phyloP scores from a whole-genome alignment of 64 coral and sea anemone genomes.

The Pachyseris speciosa region DNA sequence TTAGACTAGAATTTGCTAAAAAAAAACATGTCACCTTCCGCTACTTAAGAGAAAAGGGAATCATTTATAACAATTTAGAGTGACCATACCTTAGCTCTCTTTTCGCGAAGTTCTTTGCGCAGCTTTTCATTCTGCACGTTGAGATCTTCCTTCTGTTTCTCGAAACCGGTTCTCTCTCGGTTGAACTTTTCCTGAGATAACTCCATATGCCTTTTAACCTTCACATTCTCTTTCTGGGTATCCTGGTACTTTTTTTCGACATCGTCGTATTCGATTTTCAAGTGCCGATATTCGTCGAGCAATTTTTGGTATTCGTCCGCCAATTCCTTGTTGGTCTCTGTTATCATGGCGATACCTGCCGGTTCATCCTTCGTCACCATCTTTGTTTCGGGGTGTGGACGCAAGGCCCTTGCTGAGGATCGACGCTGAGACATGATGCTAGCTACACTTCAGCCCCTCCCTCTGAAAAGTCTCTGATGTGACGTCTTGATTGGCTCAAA shows the following conservation, averaged over 20 bases:
- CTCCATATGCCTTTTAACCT: neutral
- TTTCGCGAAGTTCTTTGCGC: conserved; percentile 19
- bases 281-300: neutral
- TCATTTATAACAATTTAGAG: too few species aligned
- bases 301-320: conserved; percentile 2
- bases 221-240: conserved; percentile 6
- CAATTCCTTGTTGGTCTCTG: neutral
- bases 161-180: neutral
- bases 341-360: neutral
- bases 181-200: neutral
- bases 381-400: neutral
- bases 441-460: neutral
- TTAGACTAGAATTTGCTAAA: too few species aligned
- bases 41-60: too few species aligned
- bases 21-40: too few species aligned
- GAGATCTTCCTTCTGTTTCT: neutral
- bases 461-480: neutral
- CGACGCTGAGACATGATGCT: neutral
- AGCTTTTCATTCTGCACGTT: neutral
- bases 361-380: neutral
- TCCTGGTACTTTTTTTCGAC: neutral
- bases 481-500: neutral
- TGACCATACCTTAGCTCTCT: neutral
- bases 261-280: neutral
- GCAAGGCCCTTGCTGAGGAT: neutral